These are phyloP conservation scores for Habrosyne pyritoides DNA, from an alignment of 2,888 invertebrate species.

Conservation along the genomic window DNA sequence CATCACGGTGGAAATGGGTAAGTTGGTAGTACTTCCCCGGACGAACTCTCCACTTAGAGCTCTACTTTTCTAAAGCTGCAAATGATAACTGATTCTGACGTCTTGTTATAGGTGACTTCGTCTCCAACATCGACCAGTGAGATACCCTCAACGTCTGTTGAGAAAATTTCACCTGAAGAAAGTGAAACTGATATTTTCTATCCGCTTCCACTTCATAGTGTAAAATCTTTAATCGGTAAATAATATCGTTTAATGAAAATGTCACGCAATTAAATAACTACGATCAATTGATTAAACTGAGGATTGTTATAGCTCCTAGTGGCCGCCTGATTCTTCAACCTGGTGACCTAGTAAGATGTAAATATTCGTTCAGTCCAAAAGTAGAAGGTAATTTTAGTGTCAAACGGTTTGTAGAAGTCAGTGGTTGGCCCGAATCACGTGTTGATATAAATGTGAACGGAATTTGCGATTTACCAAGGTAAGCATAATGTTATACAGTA, in stretches of 20 bases:
- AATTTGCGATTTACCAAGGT: conserved; percentile 76
- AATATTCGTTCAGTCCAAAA: conserved; percentile 72
- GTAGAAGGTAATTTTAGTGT: conserved; percentile 66
- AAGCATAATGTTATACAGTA: conserved; percentile 6
- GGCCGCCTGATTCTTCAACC: conserved; percentile 62
- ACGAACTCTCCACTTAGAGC: too few species aligned
- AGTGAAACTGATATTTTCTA: conserved; percentile 39
- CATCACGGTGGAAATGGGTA: too few species aligned
- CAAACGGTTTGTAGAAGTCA: conserved; percentile 71
- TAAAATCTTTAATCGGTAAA: conserved; percentile 50
- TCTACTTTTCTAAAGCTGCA: too few species aligned
- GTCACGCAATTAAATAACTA: background rate
- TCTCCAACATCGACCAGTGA: conserved; percentile 71
- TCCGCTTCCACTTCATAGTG: conserved; percentile 56
- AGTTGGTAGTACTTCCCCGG: too few species aligned
- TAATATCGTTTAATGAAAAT: conserved; percentile 3
- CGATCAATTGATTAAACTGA: background rate
- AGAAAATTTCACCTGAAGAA: conserved; percentile 40
- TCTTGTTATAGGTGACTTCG: conserved; percentile 51
- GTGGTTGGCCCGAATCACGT: conserved; percentile 75
- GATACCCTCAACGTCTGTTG: conserved; percentile 52
- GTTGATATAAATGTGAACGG: conserved; percentile 61
- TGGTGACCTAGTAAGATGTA: conserved; percentile 72
- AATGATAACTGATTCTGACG: too few species aligned
- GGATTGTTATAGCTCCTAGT: conserved; percentile 40